Evolutionary conservation across 2,113 vertebrate species (phyloP), one percentile per base, ranked within the genome.

Genomic region (Planiliza haematocheilus): DNA sequence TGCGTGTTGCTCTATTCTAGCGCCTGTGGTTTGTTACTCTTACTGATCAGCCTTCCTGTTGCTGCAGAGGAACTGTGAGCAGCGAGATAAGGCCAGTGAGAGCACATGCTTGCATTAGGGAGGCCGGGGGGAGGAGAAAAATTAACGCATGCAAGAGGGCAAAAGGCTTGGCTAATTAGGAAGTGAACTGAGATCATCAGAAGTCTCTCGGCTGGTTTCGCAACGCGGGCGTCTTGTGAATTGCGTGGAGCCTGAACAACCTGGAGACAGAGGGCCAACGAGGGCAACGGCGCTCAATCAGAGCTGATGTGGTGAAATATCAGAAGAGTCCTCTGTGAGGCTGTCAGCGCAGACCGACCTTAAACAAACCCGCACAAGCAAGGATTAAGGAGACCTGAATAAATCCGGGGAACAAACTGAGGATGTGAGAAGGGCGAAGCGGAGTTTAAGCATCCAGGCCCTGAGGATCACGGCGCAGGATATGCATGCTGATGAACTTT

Each of bases 21-120:
- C 16, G 84, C 62, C 87, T 86, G 81, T 89, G 86, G 86, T 83
- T 75, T 81, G 77, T 80, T 75, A 50, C 77, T 88, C 42, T 79
- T 42, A 51, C 63, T 61, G 78, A 88, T 91, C 77, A 76, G 75
- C 80, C 85, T 93, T 92, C 84, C 88, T 91, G 83, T 91, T 88
- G 81, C 90, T 87, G 84, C 80, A 68, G 88, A 91, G 89, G 84
- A 91, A 89, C 86, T 92, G 92, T 76, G 83, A 85, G 83, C 77
- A 21, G 74, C 9, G 72, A 87, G 92, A 93, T 93, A 93, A 93
- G 91, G 80, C 62, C 17, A 76, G 68, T 60, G 70, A 76, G 68
- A 86, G 77, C 82, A 81, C 74, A 82, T 62, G 77, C 75, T 86
- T 70, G 79, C 49, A 51, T 17, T 16, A 7, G 51, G 20, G 67